phyloP scores from a whole-genome alignment of 23 tunicate species.

The Clavelina lepadiformis region DNA sequence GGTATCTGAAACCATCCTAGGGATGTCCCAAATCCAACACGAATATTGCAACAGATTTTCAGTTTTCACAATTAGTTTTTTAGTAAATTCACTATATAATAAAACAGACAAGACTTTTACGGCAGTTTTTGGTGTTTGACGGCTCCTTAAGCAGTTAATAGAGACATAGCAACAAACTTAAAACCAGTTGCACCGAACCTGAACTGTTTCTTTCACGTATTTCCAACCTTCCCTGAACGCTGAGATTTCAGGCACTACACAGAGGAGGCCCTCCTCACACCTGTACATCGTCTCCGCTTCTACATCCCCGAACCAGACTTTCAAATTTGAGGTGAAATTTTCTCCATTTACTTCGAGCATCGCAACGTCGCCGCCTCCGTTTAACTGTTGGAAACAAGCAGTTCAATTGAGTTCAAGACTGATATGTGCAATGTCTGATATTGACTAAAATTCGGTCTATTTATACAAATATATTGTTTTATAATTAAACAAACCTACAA shows the following conservation, averaged over 20 bases:
- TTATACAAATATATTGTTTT: not conserved
- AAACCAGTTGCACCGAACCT: conserved; percentile 21
- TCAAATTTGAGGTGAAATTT: conserved; percentile 58
- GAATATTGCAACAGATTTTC: no score
- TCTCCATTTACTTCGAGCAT: conserved; percentile 89
- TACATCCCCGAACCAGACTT: conserved; percentile 94
- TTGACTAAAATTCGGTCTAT: no score
- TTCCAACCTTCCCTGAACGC: conserved; percentile 81
- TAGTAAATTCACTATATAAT: no score
- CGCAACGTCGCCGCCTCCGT: conserved; percentile 87
- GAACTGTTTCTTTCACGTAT: conserved; percentile 69
- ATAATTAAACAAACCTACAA: no score
- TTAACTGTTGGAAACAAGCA: conserved; percentile 37
- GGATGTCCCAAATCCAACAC: no score
- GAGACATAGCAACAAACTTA: not conserved
- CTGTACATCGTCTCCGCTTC: conserved; percentile 92
- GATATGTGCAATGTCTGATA: no score
- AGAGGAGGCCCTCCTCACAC: conserved; percentile 69
- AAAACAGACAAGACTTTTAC: no score
- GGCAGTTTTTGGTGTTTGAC: no score
- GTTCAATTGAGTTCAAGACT: no score
- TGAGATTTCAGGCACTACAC: conserved; percentile 91
- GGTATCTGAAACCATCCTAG: no score
- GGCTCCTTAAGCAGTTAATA: no score
- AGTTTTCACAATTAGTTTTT: no score